phyloP scores from a whole-genome alignment of 2,797 vertebrate genomes.

The Merluccius polli region DNA sequence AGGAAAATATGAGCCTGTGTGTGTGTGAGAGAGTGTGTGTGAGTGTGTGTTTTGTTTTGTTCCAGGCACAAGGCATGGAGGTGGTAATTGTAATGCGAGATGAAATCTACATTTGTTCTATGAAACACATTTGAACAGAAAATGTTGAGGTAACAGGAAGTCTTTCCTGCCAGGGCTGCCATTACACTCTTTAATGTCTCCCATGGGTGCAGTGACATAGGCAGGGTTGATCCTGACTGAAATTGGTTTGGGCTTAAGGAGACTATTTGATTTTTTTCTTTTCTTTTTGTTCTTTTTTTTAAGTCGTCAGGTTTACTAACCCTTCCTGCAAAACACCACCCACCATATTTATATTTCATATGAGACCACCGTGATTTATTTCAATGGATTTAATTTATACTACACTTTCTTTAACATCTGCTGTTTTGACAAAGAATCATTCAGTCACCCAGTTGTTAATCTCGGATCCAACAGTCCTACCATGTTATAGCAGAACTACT shows the following conservation, averaged over 20 bases:
- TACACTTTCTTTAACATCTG: background rate
- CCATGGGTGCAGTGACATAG: no score
- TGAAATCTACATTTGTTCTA: background rate
- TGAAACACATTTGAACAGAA: background rate
- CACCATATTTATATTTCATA: background rate
- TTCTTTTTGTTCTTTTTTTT: background rate
- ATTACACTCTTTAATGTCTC: background rate
- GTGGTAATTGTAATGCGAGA: background rate
- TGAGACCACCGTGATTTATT: background rate
- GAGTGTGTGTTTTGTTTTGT: background rate
- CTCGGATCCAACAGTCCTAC: no score
- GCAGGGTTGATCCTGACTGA: no score
- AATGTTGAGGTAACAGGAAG: background rate
- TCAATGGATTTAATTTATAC: background rate
- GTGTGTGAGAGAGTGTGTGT: background rate
- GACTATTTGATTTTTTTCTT: no score
- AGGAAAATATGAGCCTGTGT: background rate
- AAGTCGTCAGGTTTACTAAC: background rate
- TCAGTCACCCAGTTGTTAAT: background rate
- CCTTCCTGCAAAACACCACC: background rate
- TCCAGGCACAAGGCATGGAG: background rate
- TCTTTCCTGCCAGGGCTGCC: background rate
- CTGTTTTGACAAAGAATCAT: background rate
- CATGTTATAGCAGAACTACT: no score
- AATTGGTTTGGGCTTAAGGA: no score